Percentiles rank a stretch among this genome's conserved stretches.
phyloP scores from a whole-genome alignment of 2,113 vertebrate species.

The Bettongia penicillata region DNA sequence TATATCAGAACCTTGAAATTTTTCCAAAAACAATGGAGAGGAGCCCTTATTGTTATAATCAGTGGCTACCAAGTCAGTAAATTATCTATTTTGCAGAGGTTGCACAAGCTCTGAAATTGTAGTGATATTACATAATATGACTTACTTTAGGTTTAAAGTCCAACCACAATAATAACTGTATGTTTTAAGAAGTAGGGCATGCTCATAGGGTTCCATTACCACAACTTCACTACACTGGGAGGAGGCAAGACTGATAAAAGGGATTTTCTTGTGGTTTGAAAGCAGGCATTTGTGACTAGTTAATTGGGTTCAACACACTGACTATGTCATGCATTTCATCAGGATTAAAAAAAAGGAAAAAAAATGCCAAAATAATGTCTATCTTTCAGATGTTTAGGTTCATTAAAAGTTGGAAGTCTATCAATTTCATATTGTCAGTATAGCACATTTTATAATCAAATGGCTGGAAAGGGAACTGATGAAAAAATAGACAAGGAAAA shows the following conservation, averaged over 20 bases:
- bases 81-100: conserved; percentile 62
- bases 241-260: not conserved
- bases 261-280: conserved; percentile 35
- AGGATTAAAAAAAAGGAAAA: conserved; percentile 31
- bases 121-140: not conserved
- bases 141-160: conserved; percentile 8
- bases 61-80: not conserved
- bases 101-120: conserved; percentile 40
- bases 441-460: conserved; percentile 8
- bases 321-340: conserved; percentile 63
- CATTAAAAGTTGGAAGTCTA: conserved; percentile 1
- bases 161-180: not conserved
- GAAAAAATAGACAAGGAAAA: conserved; percentile 33
- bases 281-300: not conserved
- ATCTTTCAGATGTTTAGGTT: conserved; percentile 43
- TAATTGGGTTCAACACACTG: conserved; percentile 63
- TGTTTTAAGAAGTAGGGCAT: conserved; percentile 9
- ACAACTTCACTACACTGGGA: not conserved
- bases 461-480: not conserved
- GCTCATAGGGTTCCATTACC: accelerated
- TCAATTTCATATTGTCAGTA: conserved; percentile 56
- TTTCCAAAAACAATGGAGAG: not conserved
- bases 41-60: conserved; percentile 21
- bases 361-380: conserved; percentile 53
- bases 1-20: not conserved